Evolutionary conservation across 2,888 invertebrate genomes (phyloP).

Genomic region (Aphodius sticticus): DNA sequence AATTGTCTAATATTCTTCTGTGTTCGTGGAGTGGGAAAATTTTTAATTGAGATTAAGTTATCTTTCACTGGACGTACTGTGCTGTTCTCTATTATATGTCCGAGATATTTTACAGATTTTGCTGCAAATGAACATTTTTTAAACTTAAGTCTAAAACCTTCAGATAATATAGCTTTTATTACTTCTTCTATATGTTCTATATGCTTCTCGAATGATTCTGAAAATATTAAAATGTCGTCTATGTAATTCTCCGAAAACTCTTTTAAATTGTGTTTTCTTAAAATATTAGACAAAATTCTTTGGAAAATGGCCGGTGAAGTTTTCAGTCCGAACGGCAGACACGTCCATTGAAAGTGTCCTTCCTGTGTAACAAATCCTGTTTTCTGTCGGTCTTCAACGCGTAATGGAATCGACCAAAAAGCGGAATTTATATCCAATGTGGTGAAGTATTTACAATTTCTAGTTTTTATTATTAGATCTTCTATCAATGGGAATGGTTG

Average conservation of each 20-base stretch:
- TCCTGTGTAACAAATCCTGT: conserved; percentile 48
- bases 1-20: conserved; percentile 40
- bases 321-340: conserved; percentile 41
- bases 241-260: conserved; percentile 41
- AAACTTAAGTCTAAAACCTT: conserved; percentile 37
- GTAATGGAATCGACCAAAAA: conserved; percentile 54
- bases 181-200: conserved; percentile 37
- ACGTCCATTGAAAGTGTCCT: conserved; percentile 37
- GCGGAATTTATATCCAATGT: conserved; percentile 54
- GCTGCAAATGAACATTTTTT: conserved; percentile 33
- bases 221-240: conserved; percentile 43
- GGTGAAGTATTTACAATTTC: conserved; percentile 51
- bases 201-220: conserved; percentile 40
- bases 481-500: conserved; percentile 40
- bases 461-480: conserved; percentile 49
- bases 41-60: conserved; percentile 35
- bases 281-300: conserved; percentile 39
- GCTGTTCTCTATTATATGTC: conserved; percentile 33
- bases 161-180: conserved; percentile 37
- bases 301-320: conserved; percentile 43
- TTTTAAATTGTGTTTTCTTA: conserved; percentile 38
- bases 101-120: conserved; percentile 33
- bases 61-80: conserved; percentile 34
- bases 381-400: conserved; percentile 50
- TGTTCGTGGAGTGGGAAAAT: conserved; percentile 36